Conservation (phyloP, 37 sponge, comb jelly and placozoan species). For the Lycopodina hypogea region DNA sequence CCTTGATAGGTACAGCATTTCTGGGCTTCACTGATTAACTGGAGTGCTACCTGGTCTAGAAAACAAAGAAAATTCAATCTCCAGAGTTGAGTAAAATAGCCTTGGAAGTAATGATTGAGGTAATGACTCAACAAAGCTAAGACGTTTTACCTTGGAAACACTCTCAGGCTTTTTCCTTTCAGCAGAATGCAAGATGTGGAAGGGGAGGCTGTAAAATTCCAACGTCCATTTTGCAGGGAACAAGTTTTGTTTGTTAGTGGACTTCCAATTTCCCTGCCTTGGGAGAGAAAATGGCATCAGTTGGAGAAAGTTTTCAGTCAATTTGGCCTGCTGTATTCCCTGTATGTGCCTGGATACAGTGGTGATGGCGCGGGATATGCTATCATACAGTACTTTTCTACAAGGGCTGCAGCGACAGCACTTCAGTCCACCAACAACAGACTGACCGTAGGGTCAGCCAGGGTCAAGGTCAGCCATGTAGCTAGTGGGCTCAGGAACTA, state of each 20-base stretch:
- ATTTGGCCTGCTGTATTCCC: slow-evolving; percentile 20
- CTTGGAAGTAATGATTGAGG: too few species aligned
- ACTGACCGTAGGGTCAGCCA: not conserved
- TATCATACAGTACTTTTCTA: not conserved
- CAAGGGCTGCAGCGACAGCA: not conserved
- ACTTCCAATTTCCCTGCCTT: not conserved
- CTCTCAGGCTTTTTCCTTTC: too few species aligned
- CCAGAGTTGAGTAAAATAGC: too few species aligned
- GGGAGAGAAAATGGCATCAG: slow-evolving; percentile 15
- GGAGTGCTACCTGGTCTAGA: too few species aligned
- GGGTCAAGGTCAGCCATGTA: not conserved
- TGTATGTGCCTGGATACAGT: slow-evolving; percentile 1
- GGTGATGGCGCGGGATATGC: not conserved
- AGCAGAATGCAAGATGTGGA: too few species aligned
- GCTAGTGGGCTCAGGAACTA: too few species aligned
- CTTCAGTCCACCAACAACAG: not conserved
- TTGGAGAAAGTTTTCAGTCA: slow-evolving; percentile 10
- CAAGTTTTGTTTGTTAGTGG: slow-evolving; percentile 18
- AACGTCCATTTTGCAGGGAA: slow-evolving; percentile 1
- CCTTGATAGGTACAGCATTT: too few species aligned
- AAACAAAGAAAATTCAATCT: too few species aligned
- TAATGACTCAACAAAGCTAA: too few species aligned
- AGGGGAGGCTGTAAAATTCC: slow-evolving; percentile 24
- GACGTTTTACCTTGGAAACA: too few species aligned
- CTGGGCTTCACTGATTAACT: too few species aligned